Evolutionary conservation across 2,888 invertebrate species (phyloP).

Genomic region (Epinotia ramella): DNA sequence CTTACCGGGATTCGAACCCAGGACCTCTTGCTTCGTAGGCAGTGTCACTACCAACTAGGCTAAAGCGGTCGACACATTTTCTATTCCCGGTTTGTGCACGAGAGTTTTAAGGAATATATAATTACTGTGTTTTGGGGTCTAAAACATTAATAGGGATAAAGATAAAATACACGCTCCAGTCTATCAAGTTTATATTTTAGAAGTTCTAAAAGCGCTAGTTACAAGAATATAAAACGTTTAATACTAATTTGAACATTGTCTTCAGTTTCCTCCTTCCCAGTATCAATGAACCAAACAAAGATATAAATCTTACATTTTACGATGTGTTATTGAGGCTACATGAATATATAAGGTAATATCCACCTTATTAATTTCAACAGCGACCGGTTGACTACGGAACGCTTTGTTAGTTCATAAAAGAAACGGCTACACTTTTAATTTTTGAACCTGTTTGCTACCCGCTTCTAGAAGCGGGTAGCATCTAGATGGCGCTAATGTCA

Average conservation of each 20-base stretch:
- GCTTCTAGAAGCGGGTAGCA: no score
- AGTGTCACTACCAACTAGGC: no score
- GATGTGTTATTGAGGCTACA: background rate
- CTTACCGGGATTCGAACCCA: no score
- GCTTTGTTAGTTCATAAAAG: no score
- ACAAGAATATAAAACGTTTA: conserved; percentile 55
- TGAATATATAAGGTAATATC: background rate
- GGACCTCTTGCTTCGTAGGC: no score
- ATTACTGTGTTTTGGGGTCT: background rate
- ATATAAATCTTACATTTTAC: no score
- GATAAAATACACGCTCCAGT: conserved; percentile 50
- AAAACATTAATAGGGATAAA: background rate
- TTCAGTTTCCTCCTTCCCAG: conserved; percentile 15
- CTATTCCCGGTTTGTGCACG: no score
- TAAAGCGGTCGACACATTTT: no score
- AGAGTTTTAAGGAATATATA: no score
- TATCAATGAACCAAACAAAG: background rate
- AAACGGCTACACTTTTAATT: background rate
- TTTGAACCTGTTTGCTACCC: background rate
- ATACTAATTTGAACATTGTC: conserved; percentile 61
- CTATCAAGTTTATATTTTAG: conserved; percentile 58
- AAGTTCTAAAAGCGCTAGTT: conserved; percentile 53
- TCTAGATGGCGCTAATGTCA: conserved; percentile 28
- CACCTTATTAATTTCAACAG: no score
- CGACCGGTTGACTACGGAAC: no score